These are phyloP conservation scores for Chironomus riparius DNA, from an alignment of 2,888 invertebrate species.

Conservation along the genomic window DNA sequence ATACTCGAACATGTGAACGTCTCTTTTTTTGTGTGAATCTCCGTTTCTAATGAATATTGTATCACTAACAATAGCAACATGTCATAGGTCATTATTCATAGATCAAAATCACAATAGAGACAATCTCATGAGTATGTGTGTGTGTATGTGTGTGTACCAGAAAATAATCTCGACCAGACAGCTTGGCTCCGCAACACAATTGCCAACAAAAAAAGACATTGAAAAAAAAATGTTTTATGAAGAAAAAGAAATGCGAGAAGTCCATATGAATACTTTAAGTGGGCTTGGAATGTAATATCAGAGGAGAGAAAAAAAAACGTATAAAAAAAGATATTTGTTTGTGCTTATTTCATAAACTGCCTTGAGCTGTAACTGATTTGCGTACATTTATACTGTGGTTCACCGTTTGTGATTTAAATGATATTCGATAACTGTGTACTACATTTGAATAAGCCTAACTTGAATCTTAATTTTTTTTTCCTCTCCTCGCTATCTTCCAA, in stretches of 20 bases:
- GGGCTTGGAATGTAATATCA: not conserved
- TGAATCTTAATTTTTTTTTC: not conserved
- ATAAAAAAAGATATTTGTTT: not conserved
- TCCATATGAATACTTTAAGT: not conserved
- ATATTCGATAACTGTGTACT: not conserved
- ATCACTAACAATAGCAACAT: not conserved
- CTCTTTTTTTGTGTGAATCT: not conserved
- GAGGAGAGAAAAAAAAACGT: not conserved
- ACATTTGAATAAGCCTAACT: not conserved
- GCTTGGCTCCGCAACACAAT: slow-evolving; percentile 24
- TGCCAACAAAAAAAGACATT: slow-evolving; percentile 14
- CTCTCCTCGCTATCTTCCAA: too few relatives aligned
- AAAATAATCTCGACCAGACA: slow-evolving; percentile 14
- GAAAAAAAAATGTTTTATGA: not conserved
- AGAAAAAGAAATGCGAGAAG: not conserved
- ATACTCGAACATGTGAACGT: not conserved
- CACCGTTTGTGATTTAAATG: not conserved
- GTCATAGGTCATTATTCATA: slow-evolving; percentile 26
- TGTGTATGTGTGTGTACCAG: not conserved
- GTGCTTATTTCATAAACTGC: not conserved
- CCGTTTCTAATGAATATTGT: not conserved
- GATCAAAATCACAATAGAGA: not conserved
- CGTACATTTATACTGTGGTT: not conserved
- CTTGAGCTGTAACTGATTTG: not conserved
- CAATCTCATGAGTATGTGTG: not conserved